Conservation (phyloP, 30 jellyfish, hydroid and myxozoan genomes). For the Turritopsis rubra region DNA sequence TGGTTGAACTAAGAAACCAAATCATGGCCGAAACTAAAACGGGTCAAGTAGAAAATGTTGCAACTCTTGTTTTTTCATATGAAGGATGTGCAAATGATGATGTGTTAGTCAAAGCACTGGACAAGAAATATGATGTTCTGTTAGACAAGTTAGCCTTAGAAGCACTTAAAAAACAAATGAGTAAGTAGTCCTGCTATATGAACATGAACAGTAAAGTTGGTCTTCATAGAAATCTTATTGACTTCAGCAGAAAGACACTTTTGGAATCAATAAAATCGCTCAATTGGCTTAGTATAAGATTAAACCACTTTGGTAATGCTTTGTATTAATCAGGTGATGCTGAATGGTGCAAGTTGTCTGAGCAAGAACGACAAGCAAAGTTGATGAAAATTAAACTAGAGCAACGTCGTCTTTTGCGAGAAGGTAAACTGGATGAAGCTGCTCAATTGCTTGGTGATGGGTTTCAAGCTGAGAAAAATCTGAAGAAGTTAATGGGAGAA, state of each 20-base stretch:
- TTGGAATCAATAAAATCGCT: no score
- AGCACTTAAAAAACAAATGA: conserved; percentile 65
- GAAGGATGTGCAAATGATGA: conserved; percentile 65
- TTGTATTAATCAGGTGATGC: conserved; percentile 91
- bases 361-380: conserved; percentile 79
- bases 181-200: conserved; percentile 37
- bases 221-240: no score
- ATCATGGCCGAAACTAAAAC: conserved; percentile 42
- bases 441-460: conserved; percentile 94
- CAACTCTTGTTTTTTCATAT: conserved; percentile 51
- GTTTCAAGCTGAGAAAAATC: conserved; percentile 66
- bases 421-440: conserved; percentile 93
- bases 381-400: conserved; percentile 68
- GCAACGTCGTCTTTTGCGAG: conserved; percentile 66
- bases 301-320: no score
- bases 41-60: conserved; percentile 55
- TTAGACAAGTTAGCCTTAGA: conserved; percentile 74
- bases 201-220: no score
- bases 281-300: no score
- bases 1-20: conserved; percentile 38
- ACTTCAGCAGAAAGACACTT: no score
- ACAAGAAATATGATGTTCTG: conserved; percentile 64
- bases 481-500: conserved; percentile 89
- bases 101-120: conserved; percentile 77
- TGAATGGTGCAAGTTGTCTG: conserved; percentile 84